Base-by-base conservation (phyloP, 2,888 invertebrate genomes). In the Drosophila peninsularis region DNA sequence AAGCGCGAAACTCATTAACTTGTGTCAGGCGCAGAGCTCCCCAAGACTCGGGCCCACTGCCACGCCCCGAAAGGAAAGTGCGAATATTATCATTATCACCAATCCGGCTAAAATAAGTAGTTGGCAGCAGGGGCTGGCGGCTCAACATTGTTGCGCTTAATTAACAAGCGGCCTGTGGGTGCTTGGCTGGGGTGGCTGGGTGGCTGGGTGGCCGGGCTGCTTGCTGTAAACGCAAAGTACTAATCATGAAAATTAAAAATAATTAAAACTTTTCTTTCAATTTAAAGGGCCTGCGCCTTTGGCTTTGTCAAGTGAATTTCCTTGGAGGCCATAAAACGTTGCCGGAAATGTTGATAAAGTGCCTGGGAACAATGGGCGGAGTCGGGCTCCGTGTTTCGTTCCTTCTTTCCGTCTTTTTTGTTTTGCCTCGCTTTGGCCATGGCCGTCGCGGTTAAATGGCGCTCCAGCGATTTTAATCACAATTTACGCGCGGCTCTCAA, bases 201-300 rank as follows among this genome's bases (percentile, higher is more conserved):
- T 10, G 9, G 36, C 21, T 36, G 45, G 44, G 30, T 11, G 21
- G 30, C 2, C 10, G 34, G 5, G 14, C 34, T 27, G n/a, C 34
- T 44, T 41, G 84, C 56, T 80, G 80, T 85, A 85, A 83, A 85
- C 82, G 79, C 79, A 76, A 83, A 90, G 90, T 86, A 90, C 90
- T 89, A 90, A 90, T 90, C 89, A 89, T 87, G 89, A 90, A 90
- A 90, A 90, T 90, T 90, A 90, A 90, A 90, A 90, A 90, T 90
- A 90, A 90, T 90, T 90, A 90, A 90, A 90, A 90, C 84, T 90
- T 84, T 80, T 86, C 82, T 80, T 88, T 83, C 82, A 85, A 85
- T 88, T 85, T 85, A 66, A 49, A 58, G 30, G 52, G 64, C 50
- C 34, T n/a, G 34, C 50, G 55, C 45, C 58, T 54, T 36, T 21